A percentile compares a stretch with the other conserved stretches of the same genome.
Evolutionary conservation across 2,797 vertebrate genomes (phyloP).

Genomic region (Myotis findleyi): DNA sequence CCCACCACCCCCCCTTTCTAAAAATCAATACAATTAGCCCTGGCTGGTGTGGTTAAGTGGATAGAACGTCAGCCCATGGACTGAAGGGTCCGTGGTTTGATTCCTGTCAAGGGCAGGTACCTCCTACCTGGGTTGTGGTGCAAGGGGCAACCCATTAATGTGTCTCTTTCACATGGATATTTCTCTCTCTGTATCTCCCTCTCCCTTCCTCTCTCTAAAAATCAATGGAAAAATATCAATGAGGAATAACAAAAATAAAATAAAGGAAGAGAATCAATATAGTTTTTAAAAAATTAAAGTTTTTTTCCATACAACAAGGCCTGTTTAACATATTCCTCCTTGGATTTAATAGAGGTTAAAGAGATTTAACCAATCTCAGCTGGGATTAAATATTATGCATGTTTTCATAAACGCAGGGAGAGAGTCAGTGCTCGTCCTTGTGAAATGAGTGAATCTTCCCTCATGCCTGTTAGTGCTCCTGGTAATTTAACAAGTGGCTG

Average conservation of each 20-base stretch:
- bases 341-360: conserved; percentile 76
- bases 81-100: too few relatives aligned
- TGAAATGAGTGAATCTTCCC: conserved; percentile 75
- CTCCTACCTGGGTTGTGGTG: too few relatives aligned
- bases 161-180: background rate
- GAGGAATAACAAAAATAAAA: too few relatives aligned
- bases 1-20: background rate
- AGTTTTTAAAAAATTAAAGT: background rate
- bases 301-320: too few relatives aligned
- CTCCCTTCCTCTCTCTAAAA: background rate
- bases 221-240: background rate
- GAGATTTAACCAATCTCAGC: conserved; percentile 73
- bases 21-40: background rate
- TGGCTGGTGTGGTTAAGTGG: too few relatives aligned
- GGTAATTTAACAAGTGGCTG: conserved; percentile 78
- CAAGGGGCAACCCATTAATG: too few relatives aligned
- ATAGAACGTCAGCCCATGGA: too few relatives aligned
- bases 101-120: too few relatives aligned
- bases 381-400: conserved; percentile 78
- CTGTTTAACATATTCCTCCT: background rate
- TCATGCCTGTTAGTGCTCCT: conserved; percentile 64
- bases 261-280: too few relatives aligned
- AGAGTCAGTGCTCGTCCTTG: conserved; percentile 78
- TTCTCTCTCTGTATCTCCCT: background rate
- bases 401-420: conserved; percentile 77